Conservation (phyloP, 1,140 invertebrate genomes). For the Palaemon carinicauda region DNA sequence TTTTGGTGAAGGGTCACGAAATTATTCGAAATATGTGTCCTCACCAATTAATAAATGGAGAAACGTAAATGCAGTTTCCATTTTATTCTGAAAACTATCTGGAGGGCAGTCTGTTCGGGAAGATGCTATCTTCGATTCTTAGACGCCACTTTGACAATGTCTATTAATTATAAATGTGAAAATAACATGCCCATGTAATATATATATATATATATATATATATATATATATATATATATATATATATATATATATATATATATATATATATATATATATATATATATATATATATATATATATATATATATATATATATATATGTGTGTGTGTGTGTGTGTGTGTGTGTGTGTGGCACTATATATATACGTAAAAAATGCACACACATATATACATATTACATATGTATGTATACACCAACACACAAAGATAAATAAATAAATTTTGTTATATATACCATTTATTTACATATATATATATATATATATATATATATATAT, state of each 20-base stretch:
- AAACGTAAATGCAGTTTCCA: no score
- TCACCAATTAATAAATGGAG: no score
- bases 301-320: constrained; percentile 29
- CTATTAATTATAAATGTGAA: no score
- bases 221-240: neutral
- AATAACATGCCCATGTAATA: no score
- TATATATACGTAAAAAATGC: neutral
- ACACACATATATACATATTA: neutral
- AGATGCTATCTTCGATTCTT: no score
- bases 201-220: neutral
- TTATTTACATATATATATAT: constrained; percentile 3
- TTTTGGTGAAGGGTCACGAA: no score
- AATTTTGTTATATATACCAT: neutral
- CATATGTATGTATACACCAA: neutral
- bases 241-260: neutral
- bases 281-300: constrained; percentile 27
- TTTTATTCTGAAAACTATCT: no score
- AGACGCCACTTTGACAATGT: no score
- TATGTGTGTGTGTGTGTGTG: neutral
- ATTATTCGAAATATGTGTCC: no score
- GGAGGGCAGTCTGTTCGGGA: no score
- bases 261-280: constrained; percentile 17
- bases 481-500: constrained; percentile 16
- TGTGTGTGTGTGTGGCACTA: constrained; percentile 1
- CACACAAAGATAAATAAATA: neutral